A percentile compares a stretch with the other conserved stretches of the same genome.
These are phyloP conservation scores for Caenorhabditis auriculariae DNA, from an alignment of 2,888 invertebrate genomes.

Conservation along the genomic window DNA sequence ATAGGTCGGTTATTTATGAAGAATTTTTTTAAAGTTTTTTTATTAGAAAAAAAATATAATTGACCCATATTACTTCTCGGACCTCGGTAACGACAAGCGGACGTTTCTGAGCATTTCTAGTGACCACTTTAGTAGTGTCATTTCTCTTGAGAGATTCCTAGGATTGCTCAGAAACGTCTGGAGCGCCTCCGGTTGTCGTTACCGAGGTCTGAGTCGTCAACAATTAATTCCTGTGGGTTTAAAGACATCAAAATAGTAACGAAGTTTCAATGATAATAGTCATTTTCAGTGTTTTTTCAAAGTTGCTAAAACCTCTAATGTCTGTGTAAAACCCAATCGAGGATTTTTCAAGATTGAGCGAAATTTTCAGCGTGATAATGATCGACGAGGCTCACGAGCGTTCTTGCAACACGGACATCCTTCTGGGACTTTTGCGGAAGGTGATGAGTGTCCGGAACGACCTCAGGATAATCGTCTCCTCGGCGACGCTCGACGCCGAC, in stretches of 20 bases:
- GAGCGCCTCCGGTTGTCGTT: too few relatives aligned
- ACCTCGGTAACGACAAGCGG: too few relatives aligned
- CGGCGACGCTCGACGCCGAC: slow-evolving; percentile 92
- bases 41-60: neutral
- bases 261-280: too few relatives aligned
- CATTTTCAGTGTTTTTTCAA: neutral
- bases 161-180: too few relatives aligned
- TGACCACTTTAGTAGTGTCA: too few relatives aligned
- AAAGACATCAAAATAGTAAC: too few relatives aligned
- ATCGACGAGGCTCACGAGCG: slow-evolving; percentile 80
- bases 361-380: slow-evolving; percentile 52
- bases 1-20: too few relatives aligned
- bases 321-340: neutral
- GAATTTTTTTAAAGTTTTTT: neutral
- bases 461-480: slow-evolving; percentile 75
- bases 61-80: too few relatives aligned
- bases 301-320: neutral
- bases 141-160: too few relatives aligned
- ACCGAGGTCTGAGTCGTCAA: too few relatives aligned
- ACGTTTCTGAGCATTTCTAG: too few relatives aligned
- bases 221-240: too few relatives aligned
- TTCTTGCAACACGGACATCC: slow-evolving; percentile 85
- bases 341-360: neutral
- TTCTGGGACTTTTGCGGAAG: slow-evolving; percentile 90
- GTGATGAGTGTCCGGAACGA: slow-evolving; percentile 54